Evolutionary conservation across 2,888 invertebrate species (phyloP).

Genomic region (Archips xylosteana): DNA sequence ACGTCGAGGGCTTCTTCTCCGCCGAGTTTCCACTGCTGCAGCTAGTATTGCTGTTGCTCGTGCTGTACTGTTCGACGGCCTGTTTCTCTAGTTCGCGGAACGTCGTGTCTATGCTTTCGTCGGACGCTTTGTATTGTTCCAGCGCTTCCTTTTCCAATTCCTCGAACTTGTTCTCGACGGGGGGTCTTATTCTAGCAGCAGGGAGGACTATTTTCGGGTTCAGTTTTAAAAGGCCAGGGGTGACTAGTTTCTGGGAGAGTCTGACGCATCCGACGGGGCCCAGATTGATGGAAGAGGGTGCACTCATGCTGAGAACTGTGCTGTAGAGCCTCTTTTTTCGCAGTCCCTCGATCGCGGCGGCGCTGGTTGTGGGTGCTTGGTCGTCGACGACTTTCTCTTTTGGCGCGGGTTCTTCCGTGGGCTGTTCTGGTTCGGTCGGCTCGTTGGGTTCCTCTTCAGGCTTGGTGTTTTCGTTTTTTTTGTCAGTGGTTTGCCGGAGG

Average conservation of each 20-base stretch:
- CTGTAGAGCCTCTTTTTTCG: slow-evolving; percentile 82
- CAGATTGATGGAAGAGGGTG: slow-evolving; percentile 67
- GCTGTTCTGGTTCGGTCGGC: neutral
- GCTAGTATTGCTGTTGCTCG: slow-evolving; percentile 80
- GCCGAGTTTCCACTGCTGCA: slow-evolving; percentile 77
- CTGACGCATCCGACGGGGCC: slow-evolving; percentile 66
- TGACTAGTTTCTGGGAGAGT: slow-evolving; percentile 69
- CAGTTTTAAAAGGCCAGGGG: slow-evolving; percentile 74
- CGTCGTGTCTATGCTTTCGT: slow-evolving; percentile 85
- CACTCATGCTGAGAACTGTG: slow-evolving; percentile 81
- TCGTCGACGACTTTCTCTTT: slow-evolving; percentile 61
- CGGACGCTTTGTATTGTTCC: slow-evolving; percentile 86
- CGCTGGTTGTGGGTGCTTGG: slow-evolving; percentile 69
- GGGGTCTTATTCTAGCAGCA: slow-evolving; percentile 64
- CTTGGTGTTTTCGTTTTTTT: slow-evolving; percentile 46
- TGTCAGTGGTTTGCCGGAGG: slow-evolving; percentile 44
- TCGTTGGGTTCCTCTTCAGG: slow-evolving; percentile 45
- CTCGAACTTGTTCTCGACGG: slow-evolving; percentile 78
- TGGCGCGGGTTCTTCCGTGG: slow-evolving; percentile 36
- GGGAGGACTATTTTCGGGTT: slow-evolving; percentile 75
- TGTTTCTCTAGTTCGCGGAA: slow-evolving; percentile 87
- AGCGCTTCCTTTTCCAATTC: slow-evolving; percentile 86
- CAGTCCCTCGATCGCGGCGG: slow-evolving; percentile 65
- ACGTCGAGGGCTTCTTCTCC: slow-evolving; percentile 63
- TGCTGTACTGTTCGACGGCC: slow-evolving; percentile 88